Conservation (phyloP, 2,113 vertebrate species). For the Rhinoptilus africanus region DNA sequence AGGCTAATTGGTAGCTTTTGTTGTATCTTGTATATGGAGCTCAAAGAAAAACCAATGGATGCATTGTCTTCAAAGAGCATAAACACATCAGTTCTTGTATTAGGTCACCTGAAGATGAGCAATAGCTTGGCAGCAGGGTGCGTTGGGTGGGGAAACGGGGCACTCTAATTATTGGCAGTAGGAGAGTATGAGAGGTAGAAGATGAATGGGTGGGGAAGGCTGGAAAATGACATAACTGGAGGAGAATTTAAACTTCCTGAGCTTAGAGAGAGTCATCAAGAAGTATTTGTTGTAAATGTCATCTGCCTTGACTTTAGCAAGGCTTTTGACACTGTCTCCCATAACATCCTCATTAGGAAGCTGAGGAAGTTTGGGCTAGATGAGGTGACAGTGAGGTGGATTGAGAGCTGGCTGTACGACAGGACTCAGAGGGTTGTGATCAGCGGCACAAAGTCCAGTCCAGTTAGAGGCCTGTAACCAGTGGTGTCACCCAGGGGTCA, state of each 20-base stretch:
- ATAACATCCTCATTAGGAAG: too few species aligned
- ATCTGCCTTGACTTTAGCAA: too few species aligned
- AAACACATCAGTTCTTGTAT: not conserved
- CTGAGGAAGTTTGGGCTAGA: too few species aligned
- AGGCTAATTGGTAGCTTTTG: not conserved
- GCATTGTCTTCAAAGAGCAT: not conserved
- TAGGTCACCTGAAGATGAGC: slow-evolving; percentile 28
- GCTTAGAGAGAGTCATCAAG: not conserved
- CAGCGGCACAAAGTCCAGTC: too few species aligned
- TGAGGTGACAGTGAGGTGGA: too few species aligned
- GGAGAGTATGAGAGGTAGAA: not conserved
- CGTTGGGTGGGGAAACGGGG: not conserved
- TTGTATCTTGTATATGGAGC: not conserved
- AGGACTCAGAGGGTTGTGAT: too few species aligned
- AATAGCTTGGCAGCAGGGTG: not conserved
- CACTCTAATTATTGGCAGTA: not conserved
- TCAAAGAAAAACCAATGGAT: not conserved
- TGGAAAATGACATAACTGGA: not conserved
- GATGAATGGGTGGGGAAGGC: not conserved
- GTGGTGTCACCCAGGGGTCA: too few species aligned
- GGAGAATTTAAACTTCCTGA: not conserved
- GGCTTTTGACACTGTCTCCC: too few species aligned
- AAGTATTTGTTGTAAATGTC: not conserved
- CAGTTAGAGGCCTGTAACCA: too few species aligned
- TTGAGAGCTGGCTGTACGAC: too few species aligned